Evolutionary conservation across 1,140 invertebrate species (phyloP).

Genomic region (Drosophila saltans): DNA sequence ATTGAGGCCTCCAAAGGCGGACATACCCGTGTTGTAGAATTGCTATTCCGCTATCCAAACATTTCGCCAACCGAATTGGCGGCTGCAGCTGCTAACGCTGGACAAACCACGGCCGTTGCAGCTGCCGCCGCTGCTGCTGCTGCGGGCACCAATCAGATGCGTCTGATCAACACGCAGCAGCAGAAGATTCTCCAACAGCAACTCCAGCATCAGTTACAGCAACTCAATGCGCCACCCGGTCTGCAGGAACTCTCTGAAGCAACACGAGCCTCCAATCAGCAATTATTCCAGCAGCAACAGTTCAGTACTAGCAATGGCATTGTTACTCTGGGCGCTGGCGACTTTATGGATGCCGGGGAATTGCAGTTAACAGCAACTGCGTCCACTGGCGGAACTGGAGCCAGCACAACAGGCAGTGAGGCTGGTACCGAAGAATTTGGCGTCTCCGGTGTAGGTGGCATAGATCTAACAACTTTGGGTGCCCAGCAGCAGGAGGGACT

Average conservation of each 20-base stretch:
- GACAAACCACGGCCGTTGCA: conserved; percentile 68
- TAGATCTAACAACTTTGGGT: conserved; percentile 75
- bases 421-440: conserved; percentile 67
- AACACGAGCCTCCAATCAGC: conserved; percentile 83
- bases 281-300: conserved; percentile 77
- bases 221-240: conserved; percentile 83
- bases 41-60: conserved; percentile 97
- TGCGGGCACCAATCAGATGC: conserved; percentile 63
- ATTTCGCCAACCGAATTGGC: conserved; percentile 79
- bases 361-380: conserved; percentile 54
- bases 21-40: conserved; percentile 96
- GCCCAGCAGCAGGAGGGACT: conserved; percentile 80
- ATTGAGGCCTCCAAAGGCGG: conserved; percentile 99
- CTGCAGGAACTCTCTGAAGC: conserved; percentile 85
- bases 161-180: conserved; percentile 67
- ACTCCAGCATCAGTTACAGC: conserved; percentile 83
- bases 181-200: conserved; percentile 83
- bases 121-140: conserved; percentile 37
- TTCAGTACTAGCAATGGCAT: conserved; percentile 59
- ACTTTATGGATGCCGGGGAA: conserved; percentile 66
- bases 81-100: conserved; percentile 40
- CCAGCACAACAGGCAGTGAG: conserved; percentile 53
- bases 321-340: conserved; percentile 61
- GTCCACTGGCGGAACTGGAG: conserved; percentile 12
- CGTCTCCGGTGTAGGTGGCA: conserved; percentile 58